Evolutionary conservation across 2,888 invertebrate species (phyloP).

Genomic region (Xylota segnis): DNA sequence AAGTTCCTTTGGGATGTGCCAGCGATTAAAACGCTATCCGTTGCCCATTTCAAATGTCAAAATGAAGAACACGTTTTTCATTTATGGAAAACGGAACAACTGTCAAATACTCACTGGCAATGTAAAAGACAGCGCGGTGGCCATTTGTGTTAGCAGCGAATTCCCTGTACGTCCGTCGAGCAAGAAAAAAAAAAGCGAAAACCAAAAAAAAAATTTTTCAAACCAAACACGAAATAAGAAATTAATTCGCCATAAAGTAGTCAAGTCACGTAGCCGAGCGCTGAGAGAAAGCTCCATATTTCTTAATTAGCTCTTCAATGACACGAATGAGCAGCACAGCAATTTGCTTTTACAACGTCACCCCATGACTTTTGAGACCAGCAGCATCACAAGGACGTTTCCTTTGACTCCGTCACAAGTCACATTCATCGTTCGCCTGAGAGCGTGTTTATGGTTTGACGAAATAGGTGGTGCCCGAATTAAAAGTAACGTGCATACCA

Average conservation of each 20-base stretch:
- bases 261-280: slow-evolving; percentile 75
- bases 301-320: slow-evolving; percentile 77
- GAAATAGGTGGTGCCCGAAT: slow-evolving; percentile 73
- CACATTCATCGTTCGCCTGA: slow-evolving; percentile 70
- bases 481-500: slow-evolving; percentile 74
- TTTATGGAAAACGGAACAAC: slow-evolving; percentile 54
- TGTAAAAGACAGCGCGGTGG: slow-evolving; percentile 2
- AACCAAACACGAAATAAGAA: slow-evolving; percentile 77
- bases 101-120: slow-evolving; percentile 57
- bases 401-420: slow-evolving; percentile 72
- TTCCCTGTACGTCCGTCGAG: slow-evolving; percentile 38
- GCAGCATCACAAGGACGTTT: slow-evolving; percentile 62
- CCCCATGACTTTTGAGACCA: slow-evolving; percentile 70
- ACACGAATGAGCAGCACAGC: slow-evolving; percentile 72
- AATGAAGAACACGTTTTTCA: slow-evolving; percentile 59
- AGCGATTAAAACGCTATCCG: slow-evolving; percentile 63
- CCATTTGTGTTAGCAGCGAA: slow-evolving; percentile 22
- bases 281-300: slow-evolving; percentile 76
- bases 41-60: slow-evolving; percentile 46
- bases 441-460: slow-evolving; percentile 76
- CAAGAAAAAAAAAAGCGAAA: slow-evolving; percentile 19
- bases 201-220: slow-evolving; percentile 50
- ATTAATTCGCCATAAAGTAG: slow-evolving; percentile 75
- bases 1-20: slow-evolving; percentile 46
- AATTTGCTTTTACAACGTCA: slow-evolving; percentile 73